These are phyloP conservation scores for Listrodromus nycthemerus DNA, from an alignment of 2,888 invertebrate species.

Conservation along the genomic window DNA sequence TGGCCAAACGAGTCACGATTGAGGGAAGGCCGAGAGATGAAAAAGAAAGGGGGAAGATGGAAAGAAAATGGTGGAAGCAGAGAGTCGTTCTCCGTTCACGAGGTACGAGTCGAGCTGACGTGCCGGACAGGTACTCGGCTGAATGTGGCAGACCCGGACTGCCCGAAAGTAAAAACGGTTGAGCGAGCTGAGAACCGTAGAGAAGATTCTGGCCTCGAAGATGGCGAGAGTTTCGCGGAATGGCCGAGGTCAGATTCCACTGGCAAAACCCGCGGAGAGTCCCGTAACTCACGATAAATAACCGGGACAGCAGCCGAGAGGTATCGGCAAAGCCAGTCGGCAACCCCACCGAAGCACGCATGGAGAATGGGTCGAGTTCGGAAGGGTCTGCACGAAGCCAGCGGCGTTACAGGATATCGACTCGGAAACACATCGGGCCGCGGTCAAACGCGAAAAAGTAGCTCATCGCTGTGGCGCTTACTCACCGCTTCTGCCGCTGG, in stretches of 20 bases:
- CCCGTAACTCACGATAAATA: conserved; percentile 61
- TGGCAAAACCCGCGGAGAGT: conserved; percentile 40
- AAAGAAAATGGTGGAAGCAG: background rate
- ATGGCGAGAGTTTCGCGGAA: conserved; percentile 2
- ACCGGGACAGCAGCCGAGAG: background rate
- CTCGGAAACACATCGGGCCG: conserved; percentile 9
- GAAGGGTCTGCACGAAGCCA: conserved; percentile 34
- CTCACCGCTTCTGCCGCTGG: background rate
- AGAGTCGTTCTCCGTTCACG: conserved; percentile 15
- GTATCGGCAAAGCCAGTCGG: conserved; percentile 12
- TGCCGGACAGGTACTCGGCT: conserved; percentile 50
- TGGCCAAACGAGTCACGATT: conserved; percentile 25
- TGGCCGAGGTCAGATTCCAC: conserved; percentile 39
- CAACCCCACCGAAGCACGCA: conserved; percentile 33
- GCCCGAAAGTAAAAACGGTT: conserved; percentile 10
- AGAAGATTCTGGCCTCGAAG: background rate
- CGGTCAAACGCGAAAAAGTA: conserved; percentile 41
- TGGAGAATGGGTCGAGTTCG: conserved; percentile 21
- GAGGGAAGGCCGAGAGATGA: conserved; percentile 6
- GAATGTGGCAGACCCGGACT: background rate
- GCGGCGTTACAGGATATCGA: background rate
- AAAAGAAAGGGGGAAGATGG: background rate
- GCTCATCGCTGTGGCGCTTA: conserved; percentile 32
- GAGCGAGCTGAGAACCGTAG: background rate
- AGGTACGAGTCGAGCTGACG: conserved; percentile 37